Percentiles rank a stretch among this genome's conserved stretches.
These are phyloP conservation scores for Nixonia krombeini DNA, from an alignment of 1,140 invertebrate species.

Conservation along the genomic window DNA sequence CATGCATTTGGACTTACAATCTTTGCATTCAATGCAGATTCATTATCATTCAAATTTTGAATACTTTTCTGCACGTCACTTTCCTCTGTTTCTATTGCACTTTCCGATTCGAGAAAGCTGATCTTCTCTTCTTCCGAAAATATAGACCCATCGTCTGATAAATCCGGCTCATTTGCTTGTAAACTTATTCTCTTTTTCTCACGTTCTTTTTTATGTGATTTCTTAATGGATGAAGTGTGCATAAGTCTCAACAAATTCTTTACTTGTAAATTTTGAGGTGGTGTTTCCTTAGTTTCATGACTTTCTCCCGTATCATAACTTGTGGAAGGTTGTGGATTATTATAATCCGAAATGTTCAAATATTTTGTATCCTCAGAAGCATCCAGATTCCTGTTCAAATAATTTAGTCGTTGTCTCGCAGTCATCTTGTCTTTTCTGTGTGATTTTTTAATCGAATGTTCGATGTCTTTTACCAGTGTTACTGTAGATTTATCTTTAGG, in stretches of 20 bases:
- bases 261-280: constrained; percentile 54
- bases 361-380: constrained; percentile 21
- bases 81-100: constrained; percentile 30
- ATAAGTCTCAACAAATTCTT: constrained; percentile 47
- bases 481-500: constrained; percentile 28
- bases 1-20: constrained; percentile 25
- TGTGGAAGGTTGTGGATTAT: constrained; percentile 46
- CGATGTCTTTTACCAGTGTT: constrained; percentile 49
- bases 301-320: constrained; percentile 16
- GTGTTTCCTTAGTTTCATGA: constrained; percentile 34
- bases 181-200: constrained; percentile 41
- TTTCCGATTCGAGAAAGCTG: constrained; percentile 25
- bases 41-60: neutral
- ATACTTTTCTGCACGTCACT: too few relatives aligned
- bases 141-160: constrained; percentile 64
- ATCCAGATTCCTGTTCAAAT: constrained; percentile 10
- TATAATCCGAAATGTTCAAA: constrained; percentile 8
- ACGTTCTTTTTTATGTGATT: constrained; percentile 57
- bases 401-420: constrained; percentile 13
- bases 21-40: neutral
- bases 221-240: constrained; percentile 60
- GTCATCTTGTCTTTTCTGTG: constrained; percentile 61
- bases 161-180: constrained; percentile 28
- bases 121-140: constrained; percentile 54
- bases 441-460: constrained; percentile 62